Percentiles rank a stretch among this genome's conserved stretches.
Conservation (phyloP, 2,797 vertebrate genomes). For the Molossus molossus region DNA sequence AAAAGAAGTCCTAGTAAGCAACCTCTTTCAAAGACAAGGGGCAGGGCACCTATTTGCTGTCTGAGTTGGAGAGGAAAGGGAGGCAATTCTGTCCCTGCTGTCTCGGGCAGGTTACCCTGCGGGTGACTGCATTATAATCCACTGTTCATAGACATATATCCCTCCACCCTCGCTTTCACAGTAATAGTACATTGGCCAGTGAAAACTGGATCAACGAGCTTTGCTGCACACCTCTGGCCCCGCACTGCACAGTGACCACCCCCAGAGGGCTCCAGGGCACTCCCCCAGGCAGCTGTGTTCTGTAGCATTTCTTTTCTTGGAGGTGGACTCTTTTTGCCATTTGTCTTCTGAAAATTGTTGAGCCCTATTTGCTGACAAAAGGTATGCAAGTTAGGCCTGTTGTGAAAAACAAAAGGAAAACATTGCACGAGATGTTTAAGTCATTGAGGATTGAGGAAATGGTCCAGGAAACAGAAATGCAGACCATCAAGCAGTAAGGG, state of each 20-base stretch:
- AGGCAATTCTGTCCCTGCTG: not conserved
- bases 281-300: not conserved
- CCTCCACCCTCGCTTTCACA: not conserved
- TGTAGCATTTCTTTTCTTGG: not conserved
- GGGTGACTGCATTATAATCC: not conserved
- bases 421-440: not conserved
- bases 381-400: not conserved
- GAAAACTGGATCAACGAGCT: not conserved
- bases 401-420: not conserved
- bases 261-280: not conserved
- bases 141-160: not conserved
- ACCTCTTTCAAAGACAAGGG: not conserved
- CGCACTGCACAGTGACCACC: not conserved
- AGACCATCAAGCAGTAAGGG: not conserved
- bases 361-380: slow-evolving; percentile 4
- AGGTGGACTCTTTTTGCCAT: not conserved
- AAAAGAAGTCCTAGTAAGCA: not conserved
- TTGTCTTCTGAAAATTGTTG: not conserved
- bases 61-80: not conserved
- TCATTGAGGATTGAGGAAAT: not conserved
- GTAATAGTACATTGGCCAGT: accelerated
- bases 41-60: not conserved
- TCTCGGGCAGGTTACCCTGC: not conserved
- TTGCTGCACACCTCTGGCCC: not conserved
- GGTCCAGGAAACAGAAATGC: not conserved